These are phyloP conservation scores for Caenorhabditis remanei DNA, from an alignment of 1,140 invertebrate species.

Conservation along the genomic window DNA sequence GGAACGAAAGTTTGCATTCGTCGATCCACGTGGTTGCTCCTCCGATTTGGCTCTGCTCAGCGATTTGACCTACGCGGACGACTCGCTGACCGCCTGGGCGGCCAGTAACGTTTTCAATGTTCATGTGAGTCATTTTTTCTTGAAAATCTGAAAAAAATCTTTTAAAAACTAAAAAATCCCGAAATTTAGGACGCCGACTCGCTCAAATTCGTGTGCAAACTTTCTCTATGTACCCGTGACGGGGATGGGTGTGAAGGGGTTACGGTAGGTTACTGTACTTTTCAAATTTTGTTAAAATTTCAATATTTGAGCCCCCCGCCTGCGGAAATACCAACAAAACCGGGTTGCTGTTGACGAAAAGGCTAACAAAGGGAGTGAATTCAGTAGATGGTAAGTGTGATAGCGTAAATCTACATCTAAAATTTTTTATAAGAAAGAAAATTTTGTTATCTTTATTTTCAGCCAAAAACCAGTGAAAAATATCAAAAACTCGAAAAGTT, in stretches of 20 bases:
- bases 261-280: constrained; percentile 60
- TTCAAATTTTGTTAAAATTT: not conserved
- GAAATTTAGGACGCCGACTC: constrained; percentile 25
- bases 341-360: constrained; percentile 1
- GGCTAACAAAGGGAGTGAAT: not conserved
- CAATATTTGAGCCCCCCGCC: not conserved
- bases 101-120: constrained; percentile 60
- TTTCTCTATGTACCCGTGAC: constrained; percentile 64
- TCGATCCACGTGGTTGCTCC: constrained; percentile 64
- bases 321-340: constrained; percentile 31
- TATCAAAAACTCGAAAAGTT: no score
- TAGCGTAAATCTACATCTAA: not conserved
- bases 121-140: constrained; percentile 27
- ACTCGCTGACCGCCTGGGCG: constrained; percentile 63
- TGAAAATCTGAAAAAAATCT: not conserved
- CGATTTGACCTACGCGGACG: constrained; percentile 60
- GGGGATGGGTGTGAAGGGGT: constrained; percentile 68
- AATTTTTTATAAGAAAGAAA: no score
- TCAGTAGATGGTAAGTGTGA: constrained; percentile 19
- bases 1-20: constrained; percentile 64
- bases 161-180: not conserved
- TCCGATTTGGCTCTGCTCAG: constrained; percentile 60
- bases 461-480: no score
- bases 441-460: no score
- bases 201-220: constrained; percentile 62